A percentile compares a stretch with the other conserved stretches of the same genome.
Evolutionary conservation across 2,888 invertebrate genomes (phyloP).

Genomic region (Folsomia manolachei): DNA sequence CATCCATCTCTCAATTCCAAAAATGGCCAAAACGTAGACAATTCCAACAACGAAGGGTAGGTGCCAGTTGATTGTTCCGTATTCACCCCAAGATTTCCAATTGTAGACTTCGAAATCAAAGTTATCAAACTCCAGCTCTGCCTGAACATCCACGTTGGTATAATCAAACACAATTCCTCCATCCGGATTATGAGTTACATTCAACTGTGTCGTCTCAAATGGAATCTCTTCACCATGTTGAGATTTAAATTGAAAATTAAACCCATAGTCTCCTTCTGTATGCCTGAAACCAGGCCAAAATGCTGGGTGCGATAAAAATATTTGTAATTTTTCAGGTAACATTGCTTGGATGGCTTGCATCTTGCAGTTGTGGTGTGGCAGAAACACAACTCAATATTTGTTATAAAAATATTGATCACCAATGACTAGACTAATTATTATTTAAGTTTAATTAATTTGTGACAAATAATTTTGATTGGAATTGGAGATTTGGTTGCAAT

Average conservation of each 20-base stretch:
- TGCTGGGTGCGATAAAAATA: background rate
- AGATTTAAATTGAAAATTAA: background rate
- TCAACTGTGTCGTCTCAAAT: constrained; percentile 3
- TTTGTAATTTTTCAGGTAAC: background rate
- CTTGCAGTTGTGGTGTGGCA: no score
- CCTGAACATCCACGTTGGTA: background rate
- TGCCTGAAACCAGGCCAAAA: background rate
- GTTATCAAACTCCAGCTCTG: background rate
- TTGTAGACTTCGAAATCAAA: background rate
- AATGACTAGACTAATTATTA: background rate
- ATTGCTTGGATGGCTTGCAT: background rate
- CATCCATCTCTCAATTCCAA: constrained; percentile 59
- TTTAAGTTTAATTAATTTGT: background rate
- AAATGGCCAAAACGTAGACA: constrained; percentile 58
- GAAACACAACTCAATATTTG: no score
- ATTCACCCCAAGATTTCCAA: background rate
- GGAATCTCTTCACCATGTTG: background rate
- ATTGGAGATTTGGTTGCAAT: background rate
- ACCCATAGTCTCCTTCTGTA: background rate
- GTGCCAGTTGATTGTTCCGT: background rate
- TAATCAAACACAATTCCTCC: background rate
- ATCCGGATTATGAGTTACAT: background rate
- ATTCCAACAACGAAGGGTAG: constrained; percentile 51
- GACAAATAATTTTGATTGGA: no score
- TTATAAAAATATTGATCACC: background rate